Conservation (phyloP, 23 tunicate species). For the Styela clava region DNA sequence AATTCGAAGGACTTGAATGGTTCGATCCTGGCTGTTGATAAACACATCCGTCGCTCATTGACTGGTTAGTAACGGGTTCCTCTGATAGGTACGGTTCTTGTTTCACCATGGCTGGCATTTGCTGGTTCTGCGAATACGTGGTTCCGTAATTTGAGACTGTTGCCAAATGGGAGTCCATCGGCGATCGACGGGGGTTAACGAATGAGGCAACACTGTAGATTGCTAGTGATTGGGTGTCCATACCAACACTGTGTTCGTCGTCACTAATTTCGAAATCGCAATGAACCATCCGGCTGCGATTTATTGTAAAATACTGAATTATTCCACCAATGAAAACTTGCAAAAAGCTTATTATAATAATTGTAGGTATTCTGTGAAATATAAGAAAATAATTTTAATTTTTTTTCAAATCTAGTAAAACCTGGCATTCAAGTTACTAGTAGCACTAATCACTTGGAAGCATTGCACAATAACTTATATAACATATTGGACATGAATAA, state of each 20-base stretch:
- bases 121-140: constrained; percentile 1
- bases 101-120: background rate
- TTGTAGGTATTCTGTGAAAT: too few relatives aligned
- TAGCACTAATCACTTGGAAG: too few relatives aligned
- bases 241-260: background rate
- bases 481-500: too few relatives aligned
- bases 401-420: too few relatives aligned
- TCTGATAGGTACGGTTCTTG: constrained; percentile 22
- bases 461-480: too few relatives aligned
- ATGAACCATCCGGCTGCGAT: constrained; percentile 28
- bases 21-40: constrained; percentile 13
- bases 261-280: constrained; percentile 25
- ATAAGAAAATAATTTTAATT: too few relatives aligned
- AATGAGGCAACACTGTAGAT: constrained; percentile 27
- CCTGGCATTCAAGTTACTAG: too few relatives aligned
- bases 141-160: background rate
- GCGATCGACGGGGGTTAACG: constrained; percentile 11
- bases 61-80: background rate
- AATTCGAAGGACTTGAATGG: constrained; percentile 27
- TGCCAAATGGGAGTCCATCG: background rate
- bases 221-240: constrained; percentile 31
- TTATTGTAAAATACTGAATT: too few relatives aligned
- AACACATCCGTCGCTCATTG: constrained; percentile 14
- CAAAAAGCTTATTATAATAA: too few relatives aligned
- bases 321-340: too few relatives aligned